A percentile compares a stretch with the other conserved stretches of the same genome.
phyloP scores from a whole-genome alignment of 1,140 invertebrate species.

The Formica exsecta region DNA sequence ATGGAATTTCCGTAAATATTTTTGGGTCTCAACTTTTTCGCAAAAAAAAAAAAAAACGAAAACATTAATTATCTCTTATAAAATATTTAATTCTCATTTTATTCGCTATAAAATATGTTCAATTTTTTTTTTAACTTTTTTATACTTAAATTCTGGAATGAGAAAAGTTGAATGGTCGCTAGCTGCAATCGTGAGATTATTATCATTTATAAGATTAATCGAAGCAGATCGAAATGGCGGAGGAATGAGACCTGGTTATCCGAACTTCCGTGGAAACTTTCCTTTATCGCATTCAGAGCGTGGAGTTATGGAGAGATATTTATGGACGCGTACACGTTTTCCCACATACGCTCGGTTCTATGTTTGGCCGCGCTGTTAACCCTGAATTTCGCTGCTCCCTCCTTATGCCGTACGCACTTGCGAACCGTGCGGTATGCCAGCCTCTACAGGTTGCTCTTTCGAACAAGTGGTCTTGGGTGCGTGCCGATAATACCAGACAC shows the following conservation, averaged over 20 bases:
- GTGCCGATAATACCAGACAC: constrained; percentile 76
- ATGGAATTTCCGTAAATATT: background rate
- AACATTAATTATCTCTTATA: background rate
- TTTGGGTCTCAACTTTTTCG: background rate
- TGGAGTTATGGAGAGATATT: constrained; percentile 61
- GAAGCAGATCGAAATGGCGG: background rate
- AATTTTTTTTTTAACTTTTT: background rate
- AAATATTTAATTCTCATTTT: background rate
- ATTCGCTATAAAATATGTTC: background rate
- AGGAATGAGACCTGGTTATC: constrained; percentile 10
- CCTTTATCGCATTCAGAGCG: constrained; percentile 40
- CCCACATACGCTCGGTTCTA: constrained; percentile 72
- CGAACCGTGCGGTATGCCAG: constrained; percentile 70
- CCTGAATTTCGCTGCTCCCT: constrained; percentile 70
- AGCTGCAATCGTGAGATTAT: background rate
- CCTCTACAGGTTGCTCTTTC: constrained; percentile 73
- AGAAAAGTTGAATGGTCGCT: background rate
- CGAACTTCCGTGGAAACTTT: constrained; percentile 21
- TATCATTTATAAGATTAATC: background rate
- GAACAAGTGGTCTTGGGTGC: constrained; percentile 75
- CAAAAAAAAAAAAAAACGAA: background rate
- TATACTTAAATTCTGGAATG: background rate
- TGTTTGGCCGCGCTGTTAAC: constrained; percentile 72
- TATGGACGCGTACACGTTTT: constrained; percentile 73
- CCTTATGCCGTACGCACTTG: constrained; percentile 64